phyloP scores from a whole-genome alignment of 2,888 invertebrate genomes.

The Diaphora mendica region DNA sequence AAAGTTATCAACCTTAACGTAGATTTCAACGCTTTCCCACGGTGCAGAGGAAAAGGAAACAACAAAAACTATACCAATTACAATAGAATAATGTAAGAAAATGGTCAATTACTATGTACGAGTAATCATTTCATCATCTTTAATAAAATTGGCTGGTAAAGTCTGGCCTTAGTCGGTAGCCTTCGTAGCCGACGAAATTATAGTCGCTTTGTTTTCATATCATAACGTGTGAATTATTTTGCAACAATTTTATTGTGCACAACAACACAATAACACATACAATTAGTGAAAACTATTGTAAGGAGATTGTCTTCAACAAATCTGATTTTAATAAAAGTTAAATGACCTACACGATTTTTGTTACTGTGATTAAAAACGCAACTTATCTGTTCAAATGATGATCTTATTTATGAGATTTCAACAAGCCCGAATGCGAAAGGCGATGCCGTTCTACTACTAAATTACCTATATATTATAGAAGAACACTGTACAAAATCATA shows the following conservation, averaged over 20 bases:
- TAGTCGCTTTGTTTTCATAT: constrained; percentile 64
- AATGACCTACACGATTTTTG: neutral
- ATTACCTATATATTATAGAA: neutral
- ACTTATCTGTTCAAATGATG: neutral
- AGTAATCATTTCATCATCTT: constrained; percentile 64
- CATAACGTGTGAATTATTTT: constrained; percentile 66
- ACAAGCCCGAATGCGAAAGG: too few species aligned
- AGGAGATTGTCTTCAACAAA: neutral
- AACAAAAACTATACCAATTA: constrained; percentile 46
- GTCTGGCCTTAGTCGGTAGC: constrained; percentile 58
- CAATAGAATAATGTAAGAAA: constrained; percentile 56
- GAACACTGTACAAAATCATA: neutral
- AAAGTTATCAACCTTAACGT: constrained; percentile 40
- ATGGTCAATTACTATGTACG: constrained; percentile 57
- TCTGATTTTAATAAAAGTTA: neutral
- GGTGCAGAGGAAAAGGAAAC: constrained; percentile 49
- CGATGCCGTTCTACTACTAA: neutral
- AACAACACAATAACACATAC: constrained; percentile 12
- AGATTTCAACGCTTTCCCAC: constrained; percentile 52
- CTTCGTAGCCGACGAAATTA: constrained; percentile 63
- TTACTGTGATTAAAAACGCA: neutral
- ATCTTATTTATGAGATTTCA: neutral
- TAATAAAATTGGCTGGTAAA: constrained; percentile 59
- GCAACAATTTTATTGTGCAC: constrained; percentile 54
- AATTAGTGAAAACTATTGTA: constrained; percentile 2